A percentile compares a stretch with the other conserved stretches of the same genome.
These are phyloP conservation scores for Polypterus bichir DNA, from an alignment of 2,113 vertebrate genomes.

Conservation along the genomic window DNA sequence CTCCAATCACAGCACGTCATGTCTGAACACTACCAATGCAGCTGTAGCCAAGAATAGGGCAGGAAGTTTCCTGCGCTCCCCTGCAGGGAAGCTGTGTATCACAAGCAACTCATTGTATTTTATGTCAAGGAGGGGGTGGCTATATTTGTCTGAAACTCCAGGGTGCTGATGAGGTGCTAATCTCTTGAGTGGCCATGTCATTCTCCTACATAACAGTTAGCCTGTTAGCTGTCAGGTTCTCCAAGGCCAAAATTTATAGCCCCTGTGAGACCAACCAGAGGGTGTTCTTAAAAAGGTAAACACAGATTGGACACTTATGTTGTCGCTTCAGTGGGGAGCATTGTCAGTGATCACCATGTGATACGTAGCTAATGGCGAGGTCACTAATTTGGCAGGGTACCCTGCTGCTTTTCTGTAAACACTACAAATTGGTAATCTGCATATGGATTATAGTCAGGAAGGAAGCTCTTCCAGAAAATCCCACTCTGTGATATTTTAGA, in stretches of 20 bases:
- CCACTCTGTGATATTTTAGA: too few relatives aligned
- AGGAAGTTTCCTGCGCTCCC: slow-evolving; percentile 56
- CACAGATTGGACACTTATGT: slow-evolving; percentile 53
- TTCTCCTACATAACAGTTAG: slow-evolving; percentile 51
- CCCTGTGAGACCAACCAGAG: slow-evolving; percentile 37
- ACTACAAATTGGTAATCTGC: slow-evolving; percentile 42
- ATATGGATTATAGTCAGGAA: slow-evolving; percentile 41
- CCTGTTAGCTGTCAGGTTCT: slow-evolving; percentile 46
- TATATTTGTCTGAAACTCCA: slow-evolving; percentile 71
- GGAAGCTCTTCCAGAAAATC: slow-evolving; percentile 22
- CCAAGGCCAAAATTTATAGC: slow-evolving; percentile 53
- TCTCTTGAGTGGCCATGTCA: slow-evolving; percentile 45
- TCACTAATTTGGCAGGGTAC: slow-evolving; percentile 19
- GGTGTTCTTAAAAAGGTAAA: slow-evolving; percentile 53
- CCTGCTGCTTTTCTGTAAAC: slow-evolving; percentile 39
- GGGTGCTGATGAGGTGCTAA: slow-evolving; percentile 88
- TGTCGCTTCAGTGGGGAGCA: slow-evolving; percentile 31
- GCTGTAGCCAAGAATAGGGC: slow-evolving; percentile 48
- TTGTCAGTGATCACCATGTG: slow-evolving; percentile 37
- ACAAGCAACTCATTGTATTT: slow-evolving; percentile 61
- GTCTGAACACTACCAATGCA: slow-evolving; percentile 39
- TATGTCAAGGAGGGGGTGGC: slow-evolving; percentile 39
- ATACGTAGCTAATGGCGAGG: slow-evolving; percentile 24
- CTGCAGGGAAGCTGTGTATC: slow-evolving; percentile 63
- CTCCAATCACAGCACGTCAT: slow-evolving; percentile 36